Base-by-base conservation (phyloP, 2,888 invertebrate species). In the Petrophora chlorosata region DNA sequence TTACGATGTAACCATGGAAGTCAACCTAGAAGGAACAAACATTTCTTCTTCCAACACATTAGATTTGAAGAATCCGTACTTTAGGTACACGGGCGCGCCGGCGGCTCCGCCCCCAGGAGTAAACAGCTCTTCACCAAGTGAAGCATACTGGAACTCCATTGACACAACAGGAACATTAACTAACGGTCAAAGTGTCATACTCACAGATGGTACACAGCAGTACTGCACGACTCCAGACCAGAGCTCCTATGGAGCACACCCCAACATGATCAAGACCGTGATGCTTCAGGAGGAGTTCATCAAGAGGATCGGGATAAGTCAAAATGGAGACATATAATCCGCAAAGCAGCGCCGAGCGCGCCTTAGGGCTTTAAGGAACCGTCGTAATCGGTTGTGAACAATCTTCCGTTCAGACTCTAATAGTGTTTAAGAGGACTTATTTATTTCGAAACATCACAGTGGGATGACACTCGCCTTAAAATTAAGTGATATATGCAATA, bases 41-140 rank as follows among this genome's bases (percentile, higher is more conserved):
- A 93, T 95, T 68, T 94, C 95, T 53, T 96, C 97, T 25, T 94
- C 94, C 56, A 99, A 99, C 81, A 97, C 97, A 9, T 92, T 99
- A 73, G 99, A 99, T 84, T 91, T 99, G 70, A 99, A 99, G 91
- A 99, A 99, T 89, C 99, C 99, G 0, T 99, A 98, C 92, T 99
- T 99, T 85, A 94, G 99, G 76, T 98, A 98, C 76, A 97, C 98
- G 1, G 98, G 98, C 12, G 96, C 97, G 15, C 96, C 98, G 0
- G 96, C 96, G 0, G 95, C 96, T 43, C 96, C 98, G 0, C 98
- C 98, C 4, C 98, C 98, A 0, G 98, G 98, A 7, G 95, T 96
- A 35, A 96, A 96, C 73, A 95, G 94, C 50, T 94, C 95, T 34
- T 98, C 98, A 1, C 99, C 99, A 0, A 98, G 97, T 72, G 99